Evolutionary conservation across 1,140 invertebrate species (phyloP), one percentile per base, ranked within the genome.

Genomic region (Matsumurasca onukii): DNA sequence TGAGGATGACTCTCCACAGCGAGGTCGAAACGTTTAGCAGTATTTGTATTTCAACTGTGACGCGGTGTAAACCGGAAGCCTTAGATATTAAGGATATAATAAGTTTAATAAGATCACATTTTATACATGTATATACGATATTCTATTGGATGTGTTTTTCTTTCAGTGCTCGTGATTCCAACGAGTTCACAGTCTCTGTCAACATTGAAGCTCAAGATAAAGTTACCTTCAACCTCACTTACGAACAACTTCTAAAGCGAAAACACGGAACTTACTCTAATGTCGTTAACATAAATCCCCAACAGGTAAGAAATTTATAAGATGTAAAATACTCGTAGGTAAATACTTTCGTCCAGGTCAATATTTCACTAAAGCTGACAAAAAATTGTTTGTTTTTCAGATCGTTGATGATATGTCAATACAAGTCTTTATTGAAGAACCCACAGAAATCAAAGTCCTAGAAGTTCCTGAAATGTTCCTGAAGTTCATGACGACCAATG

Each of bases 221-320:
- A 73, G 85, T 84, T 0, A 78, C 80, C 0, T 89, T 89, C 76
- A 86, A 87, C 71, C 76, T 89, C 59, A 86, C 84, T 0, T 89
- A 88, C 73, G 88, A 89, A 76, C 86, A 88, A 77, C 73, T 89
- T 3, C 76, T 89, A 12, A 75, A 77, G 1, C 78, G 86, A 3
- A 78, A 83, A 34, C 80, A 84, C 55, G 84, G 84, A 1, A 77
- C 82, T 12, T 89, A 89, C 77, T 84, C 86, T 73, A 80, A 87
- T 65, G 81, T 82, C 17, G 79, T 88, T 15, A 87, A 88, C 74
- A 76, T 88, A 45, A 82, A 85, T 73, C 86, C 86, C 0, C 84
- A 84, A 49, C 78, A 80, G 76, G 78, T 79, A 73, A 64, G 62
- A 39, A 67, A n/a, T 5, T 3, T 52, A 12, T 15, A 52, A 12